A percentile compares a stretch with the other conserved stretches of the same genome.
Evolutionary conservation across 2,888 invertebrate genomes (phyloP).

Genomic region (Cyclophora albipunctata): DNA sequence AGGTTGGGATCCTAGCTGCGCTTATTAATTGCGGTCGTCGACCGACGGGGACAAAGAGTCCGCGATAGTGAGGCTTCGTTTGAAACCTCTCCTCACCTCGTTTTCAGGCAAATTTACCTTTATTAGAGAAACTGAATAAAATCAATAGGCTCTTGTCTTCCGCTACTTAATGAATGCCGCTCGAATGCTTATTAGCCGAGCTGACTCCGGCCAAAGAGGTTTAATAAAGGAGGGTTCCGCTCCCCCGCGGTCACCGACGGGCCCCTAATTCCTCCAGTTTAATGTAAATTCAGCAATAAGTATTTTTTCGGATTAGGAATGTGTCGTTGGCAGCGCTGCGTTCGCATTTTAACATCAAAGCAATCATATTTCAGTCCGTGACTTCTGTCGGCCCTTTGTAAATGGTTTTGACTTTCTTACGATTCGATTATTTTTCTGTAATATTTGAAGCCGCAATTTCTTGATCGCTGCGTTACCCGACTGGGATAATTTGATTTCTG

Average conservation of each 20-base stretch:
- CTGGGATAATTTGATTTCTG: conserved; percentile 23
- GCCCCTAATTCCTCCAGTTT: conserved; percentile 18
- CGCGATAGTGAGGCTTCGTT: conserved; percentile 45
- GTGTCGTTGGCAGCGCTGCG: conserved; percentile 24
- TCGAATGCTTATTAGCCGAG: conserved; percentile 56
- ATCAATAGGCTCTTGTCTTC: conserved; percentile 50
- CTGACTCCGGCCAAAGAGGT: conserved; percentile 40
- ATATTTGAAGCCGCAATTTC: conserved; percentile 22
- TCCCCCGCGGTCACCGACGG: conserved; percentile 35
- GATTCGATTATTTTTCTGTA: conserved; percentile 22
- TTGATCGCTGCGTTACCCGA: conserved; percentile 19
- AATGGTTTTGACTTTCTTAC: conserved; percentile 16
- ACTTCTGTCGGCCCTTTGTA: conserved; percentile 21
- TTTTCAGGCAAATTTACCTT: conserved; percentile 53
- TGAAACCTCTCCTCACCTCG: conserved; percentile 34
- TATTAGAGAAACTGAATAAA: conserved; percentile 53
- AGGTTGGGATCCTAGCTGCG: conserved; percentile 28
- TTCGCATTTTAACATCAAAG: conserved; percentile 28
- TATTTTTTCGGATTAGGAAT: conserved; percentile 2
- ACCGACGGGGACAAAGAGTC: conserved; percentile 41
- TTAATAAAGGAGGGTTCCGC: conserved; percentile 45
- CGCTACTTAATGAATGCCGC: conserved; percentile 56
- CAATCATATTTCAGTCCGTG: conserved; percentile 19
- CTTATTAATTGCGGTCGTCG: conserved; percentile 37
- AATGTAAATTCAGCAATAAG: too few relatives aligned